These are phyloP conservation scores for Lasius platythorax DNA, from an alignment of 2,888 invertebrate species.

Conservation along the genomic window DNA sequence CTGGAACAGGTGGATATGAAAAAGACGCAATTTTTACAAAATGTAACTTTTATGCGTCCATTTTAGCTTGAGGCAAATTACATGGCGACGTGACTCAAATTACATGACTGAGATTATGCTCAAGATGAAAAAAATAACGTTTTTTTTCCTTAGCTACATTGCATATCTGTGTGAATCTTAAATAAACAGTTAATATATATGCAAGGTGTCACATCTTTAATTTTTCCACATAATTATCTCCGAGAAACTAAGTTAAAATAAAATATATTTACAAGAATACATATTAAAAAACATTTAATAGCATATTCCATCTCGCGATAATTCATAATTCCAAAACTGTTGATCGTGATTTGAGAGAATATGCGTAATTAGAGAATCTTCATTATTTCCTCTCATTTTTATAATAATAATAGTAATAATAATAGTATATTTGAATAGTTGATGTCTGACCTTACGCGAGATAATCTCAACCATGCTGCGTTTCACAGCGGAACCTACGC, in stretches of 20 bases:
- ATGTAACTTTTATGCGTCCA: constrained; percentile 44
- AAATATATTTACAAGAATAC: neutral
- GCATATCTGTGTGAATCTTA: neutral
- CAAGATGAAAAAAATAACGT: neutral
- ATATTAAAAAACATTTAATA: neutral
- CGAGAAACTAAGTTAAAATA: neutral
- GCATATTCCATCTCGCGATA: neutral
- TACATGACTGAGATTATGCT: constrained; percentile 38
- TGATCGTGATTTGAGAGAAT: neutral
- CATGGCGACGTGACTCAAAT: constrained; percentile 39
- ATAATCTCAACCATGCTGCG: neutral
- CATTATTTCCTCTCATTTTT: neutral
- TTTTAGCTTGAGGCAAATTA: constrained; percentile 40
- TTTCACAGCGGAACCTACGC: neutral
- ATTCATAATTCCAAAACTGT: neutral
- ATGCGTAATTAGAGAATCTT: neutral
- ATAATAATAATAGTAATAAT: neutral
- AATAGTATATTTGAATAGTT: neutral
- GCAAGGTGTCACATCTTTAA: neutral
- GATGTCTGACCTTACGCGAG: neutral
- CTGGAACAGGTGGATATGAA: neutral
- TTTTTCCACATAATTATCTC: neutral
- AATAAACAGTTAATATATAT: constrained; percentile 17
- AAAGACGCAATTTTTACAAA: constrained; percentile 20
- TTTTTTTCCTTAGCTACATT: neutral